Evolutionary conservation across 2,888 invertebrate species (phyloP).

Genomic region (Byasa hedistus): DNA sequence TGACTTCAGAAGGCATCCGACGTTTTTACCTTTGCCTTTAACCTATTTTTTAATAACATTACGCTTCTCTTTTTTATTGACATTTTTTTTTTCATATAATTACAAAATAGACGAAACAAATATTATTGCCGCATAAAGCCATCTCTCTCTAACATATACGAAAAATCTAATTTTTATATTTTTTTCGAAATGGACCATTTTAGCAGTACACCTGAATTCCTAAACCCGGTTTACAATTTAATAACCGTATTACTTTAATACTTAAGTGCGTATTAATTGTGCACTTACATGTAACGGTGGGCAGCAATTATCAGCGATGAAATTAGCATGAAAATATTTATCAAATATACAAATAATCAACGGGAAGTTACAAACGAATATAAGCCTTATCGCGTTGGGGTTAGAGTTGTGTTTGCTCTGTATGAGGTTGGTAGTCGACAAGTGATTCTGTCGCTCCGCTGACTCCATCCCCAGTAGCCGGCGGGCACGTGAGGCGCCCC

Average conservation of each 20-base stretch:
- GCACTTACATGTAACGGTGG: background rate
- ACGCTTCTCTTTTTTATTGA: too few relatives aligned
- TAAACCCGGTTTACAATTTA: background rate
- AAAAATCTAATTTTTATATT: too few relatives aligned
- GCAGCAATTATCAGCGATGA: conserved; percentile 34
- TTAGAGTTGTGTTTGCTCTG: conserved; percentile 15
- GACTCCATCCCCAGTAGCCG: conserved; percentile 52
- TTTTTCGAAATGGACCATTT: too few relatives aligned
- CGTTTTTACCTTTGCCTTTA: background rate
- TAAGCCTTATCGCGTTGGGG: conserved; percentile 24
- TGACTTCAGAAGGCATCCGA: background rate
- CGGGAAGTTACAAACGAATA: conserved; percentile 26
- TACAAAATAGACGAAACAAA: too few relatives aligned
- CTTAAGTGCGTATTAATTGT: background rate
- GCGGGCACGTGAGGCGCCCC: conserved; percentile 72
- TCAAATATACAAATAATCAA: conserved; percentile 34
- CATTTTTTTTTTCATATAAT: too few relatives aligned
- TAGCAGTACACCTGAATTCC: too few relatives aligned
- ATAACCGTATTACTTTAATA: background rate
- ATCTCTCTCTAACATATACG: too few relatives aligned
- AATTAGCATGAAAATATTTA: conserved; percentile 65
- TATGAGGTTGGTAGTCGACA: conserved; percentile 37
- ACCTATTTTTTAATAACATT: too few relatives aligned
- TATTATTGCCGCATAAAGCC: too few relatives aligned
- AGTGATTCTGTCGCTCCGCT: conserved; percentile 58